Evolutionary conservation across 2,113 vertebrate species (phyloP).

Genomic region (Labeo rohita): DNA sequence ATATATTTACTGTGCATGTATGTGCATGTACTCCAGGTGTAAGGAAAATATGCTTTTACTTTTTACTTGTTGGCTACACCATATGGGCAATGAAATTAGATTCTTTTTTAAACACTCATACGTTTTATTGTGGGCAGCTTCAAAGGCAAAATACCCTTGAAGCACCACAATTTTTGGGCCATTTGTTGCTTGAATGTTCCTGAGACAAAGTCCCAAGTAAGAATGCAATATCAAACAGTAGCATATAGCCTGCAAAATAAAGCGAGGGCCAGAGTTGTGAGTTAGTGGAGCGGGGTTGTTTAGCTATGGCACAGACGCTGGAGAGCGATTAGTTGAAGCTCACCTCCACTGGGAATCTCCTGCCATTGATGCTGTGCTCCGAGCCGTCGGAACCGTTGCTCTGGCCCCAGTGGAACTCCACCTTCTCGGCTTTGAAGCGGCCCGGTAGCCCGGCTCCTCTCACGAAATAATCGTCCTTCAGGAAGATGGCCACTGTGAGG

Average conservation of each 20-base stretch:
- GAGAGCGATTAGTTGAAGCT: slow-evolving; percentile 60
- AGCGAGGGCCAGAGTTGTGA: background rate
- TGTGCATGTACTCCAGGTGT: background rate
- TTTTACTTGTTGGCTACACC: background rate
- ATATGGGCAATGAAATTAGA: background rate
- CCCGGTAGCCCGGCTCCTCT: slow-evolving; percentile 89
- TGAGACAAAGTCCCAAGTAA: background rate
- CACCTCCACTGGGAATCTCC: slow-evolving; percentile 93
- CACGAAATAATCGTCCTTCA: slow-evolving; percentile 96
- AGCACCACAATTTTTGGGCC: background rate
- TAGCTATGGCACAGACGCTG: background rate
- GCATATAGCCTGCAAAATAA: background rate
- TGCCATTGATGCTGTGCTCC: slow-evolving; percentile 92
- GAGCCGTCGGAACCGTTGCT: slow-evolving; percentile 92
- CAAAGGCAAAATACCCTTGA: background rate
- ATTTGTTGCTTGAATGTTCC: background rate
- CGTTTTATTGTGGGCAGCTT: background rate
- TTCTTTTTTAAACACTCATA: background rate
- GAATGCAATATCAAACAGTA: background rate
- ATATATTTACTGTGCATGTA: background rate
- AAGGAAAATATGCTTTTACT: background rate
- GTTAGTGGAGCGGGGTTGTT: slow-evolving; percentile 10
- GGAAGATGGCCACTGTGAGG: slow-evolving; percentile 87
- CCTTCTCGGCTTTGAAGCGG: slow-evolving; percentile 95
- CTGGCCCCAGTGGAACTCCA: slow-evolving; percentile 97